These are phyloP conservation scores for Latheticus oryzae DNA, from an alignment of 2,888 invertebrate genomes.

Conservation along the genomic window DNA sequence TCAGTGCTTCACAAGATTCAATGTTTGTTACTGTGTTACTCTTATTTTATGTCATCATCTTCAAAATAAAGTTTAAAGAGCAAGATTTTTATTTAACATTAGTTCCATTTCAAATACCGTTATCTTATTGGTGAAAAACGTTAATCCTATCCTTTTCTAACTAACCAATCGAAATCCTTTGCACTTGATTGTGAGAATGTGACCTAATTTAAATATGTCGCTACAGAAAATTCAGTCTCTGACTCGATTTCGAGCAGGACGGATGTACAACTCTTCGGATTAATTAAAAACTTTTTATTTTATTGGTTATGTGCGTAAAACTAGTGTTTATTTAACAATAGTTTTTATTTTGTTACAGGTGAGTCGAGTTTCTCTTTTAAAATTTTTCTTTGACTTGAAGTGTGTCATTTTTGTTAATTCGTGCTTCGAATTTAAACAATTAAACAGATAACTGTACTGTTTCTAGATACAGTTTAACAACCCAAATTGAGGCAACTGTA, in stretches of 20 bases:
- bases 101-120: too few species aligned
- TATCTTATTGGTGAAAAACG: too few species aligned
- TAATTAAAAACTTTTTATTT: neutral
- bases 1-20: conserved; percentile 22
- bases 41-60: conserved; percentile 31
- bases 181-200: conserved; percentile 43
- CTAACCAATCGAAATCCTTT: conserved; percentile 21
- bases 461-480: too few species aligned
- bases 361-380: too few species aligned
- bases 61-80: conserved; percentile 31
- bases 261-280: conserved; percentile 15
- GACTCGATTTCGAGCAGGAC: conserved; percentile 40
- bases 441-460: too few species aligned
- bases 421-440: too few species aligned
- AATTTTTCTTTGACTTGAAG: too few species aligned
- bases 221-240: conserved; percentile 43
- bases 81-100: conserved; percentile 19
- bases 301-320: conserved; percentile 18
- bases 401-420: too few species aligned
- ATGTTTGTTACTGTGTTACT: conserved; percentile 32
- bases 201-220: conserved; percentile 54
- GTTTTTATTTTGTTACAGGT: too few species aligned
- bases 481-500: too few species aligned
- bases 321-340: too few species aligned
- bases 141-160: too few species aligned